Percentiles rank a stretch among this genome's conserved stretches.
Conservation (phyloP, 2,113 vertebrate species). For the Varanus salvator region DNA sequence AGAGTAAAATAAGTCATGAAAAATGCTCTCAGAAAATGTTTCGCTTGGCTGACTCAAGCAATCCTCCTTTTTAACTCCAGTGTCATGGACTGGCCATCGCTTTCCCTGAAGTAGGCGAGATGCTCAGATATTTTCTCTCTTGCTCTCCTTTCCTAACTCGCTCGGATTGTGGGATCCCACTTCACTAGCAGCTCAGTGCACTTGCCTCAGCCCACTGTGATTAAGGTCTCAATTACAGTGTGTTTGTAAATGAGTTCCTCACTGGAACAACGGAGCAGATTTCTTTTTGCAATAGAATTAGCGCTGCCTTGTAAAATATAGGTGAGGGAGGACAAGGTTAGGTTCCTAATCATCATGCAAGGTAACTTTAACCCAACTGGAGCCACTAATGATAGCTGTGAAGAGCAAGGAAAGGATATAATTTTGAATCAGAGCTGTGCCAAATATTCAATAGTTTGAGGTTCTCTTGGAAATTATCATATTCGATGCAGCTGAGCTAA, state of each 20-base stretch:
- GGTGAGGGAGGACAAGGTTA: neutral
- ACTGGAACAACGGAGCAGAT: neutral
- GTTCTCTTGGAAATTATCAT: neutral
- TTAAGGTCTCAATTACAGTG: neutral
- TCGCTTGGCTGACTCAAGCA: conserved; percentile 45
- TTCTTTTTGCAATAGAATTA: neutral
- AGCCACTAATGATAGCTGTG: conserved; percentile 5
- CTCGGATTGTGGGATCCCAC: conserved; percentile 6
- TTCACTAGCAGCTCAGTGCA: neutral
- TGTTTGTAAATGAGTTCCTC: neutral
- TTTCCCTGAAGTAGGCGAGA: conserved; percentile 24
- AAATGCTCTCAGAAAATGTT: conserved; percentile 63
- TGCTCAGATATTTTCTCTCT: neutral
- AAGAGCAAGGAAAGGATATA: neutral
- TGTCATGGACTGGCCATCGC: conserved; percentile 26
- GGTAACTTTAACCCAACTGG: neutral
- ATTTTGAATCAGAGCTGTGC: conserved; percentile 5
- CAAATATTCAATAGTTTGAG: neutral
- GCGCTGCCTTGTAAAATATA: neutral
- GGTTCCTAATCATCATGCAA: neutral
- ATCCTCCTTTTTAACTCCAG: conserved; percentile 57
- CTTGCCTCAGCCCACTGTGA: neutral
- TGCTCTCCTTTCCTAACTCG: neutral
- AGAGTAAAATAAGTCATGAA: conserved; percentile 66
- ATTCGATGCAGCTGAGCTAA: neutral